A percentile compares a stretch with the other conserved stretches of the same genome.
Conservation (phyloP, 2,113 vertebrate species). For the Felis catus region DNA sequence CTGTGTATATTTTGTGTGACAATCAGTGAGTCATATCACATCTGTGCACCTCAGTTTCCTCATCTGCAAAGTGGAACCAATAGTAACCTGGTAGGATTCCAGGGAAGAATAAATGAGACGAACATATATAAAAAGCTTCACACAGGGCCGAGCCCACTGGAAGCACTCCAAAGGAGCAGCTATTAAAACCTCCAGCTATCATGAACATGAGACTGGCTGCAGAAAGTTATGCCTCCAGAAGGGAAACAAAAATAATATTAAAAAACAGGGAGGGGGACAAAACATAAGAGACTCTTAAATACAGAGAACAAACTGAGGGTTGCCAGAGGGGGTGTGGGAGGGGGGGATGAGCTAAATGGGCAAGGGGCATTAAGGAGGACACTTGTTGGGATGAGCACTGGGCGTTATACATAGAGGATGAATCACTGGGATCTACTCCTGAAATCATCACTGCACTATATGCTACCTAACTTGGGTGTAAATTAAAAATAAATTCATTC, state of each 20-base stretch:
- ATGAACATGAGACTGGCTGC: neutral
- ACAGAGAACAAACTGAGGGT: too few species aligned
- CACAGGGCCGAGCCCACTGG: fast-evolving
- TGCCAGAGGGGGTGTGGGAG: too few species aligned
- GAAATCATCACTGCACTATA: too few species aligned
- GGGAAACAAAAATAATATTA: neutral
- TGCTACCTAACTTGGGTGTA: too few species aligned
- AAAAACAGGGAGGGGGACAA: too few species aligned
- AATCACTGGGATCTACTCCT: too few species aligned
- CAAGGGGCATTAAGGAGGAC: too few species aligned
- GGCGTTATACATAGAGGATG: too few species aligned
- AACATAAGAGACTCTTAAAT: too few species aligned
- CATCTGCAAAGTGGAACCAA: neutral
- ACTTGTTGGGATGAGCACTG: too few species aligned
- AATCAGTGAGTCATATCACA: neutral
- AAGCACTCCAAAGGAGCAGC: neutral
- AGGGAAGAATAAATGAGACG: neutral
- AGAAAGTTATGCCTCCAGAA: neutral
- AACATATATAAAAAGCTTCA: neutral
- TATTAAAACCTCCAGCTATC: neutral
- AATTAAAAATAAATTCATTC: too few species aligned
- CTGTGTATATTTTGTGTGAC: neutral
- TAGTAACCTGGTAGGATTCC: neutral
- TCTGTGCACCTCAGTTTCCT: neutral
- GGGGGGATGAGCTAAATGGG: too few species aligned